phyloP scores from a whole-genome alignment of 2,888 invertebrate species.

The Pterostichus madidus region DNA sequence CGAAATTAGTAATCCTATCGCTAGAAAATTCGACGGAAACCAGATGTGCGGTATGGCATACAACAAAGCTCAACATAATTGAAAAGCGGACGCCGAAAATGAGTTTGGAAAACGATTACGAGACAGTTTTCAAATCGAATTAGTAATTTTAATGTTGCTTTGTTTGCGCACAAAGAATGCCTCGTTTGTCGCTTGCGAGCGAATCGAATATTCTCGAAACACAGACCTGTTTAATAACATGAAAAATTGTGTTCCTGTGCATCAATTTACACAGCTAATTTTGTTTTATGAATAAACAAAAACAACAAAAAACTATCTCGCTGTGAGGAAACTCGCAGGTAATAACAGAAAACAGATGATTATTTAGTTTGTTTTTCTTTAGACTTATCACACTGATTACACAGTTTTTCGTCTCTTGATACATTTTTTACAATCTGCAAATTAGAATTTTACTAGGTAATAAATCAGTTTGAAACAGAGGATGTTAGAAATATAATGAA shows the following conservation, averaged over 20 bases:
- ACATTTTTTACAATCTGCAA: background rate
- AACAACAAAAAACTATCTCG: background rate
- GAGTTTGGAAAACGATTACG: constrained; percentile 50
- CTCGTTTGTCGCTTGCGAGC: constrained; percentile 1
- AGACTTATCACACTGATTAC: background rate
- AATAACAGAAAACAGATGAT: background rate
- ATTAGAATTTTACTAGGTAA: background rate
- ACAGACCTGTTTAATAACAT: constrained; percentile 47
- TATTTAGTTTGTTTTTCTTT: constrained; percentile 18
- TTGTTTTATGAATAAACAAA: constrained; percentile 29
- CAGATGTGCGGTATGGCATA: background rate
- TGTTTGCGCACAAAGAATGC: constrained; percentile 46
- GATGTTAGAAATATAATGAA: no score
- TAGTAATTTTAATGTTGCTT: constrained; percentile 52
- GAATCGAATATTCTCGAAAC: background rate
- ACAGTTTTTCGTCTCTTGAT: background rate
- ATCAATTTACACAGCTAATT: constrained; percentile 39
- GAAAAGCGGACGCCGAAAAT: constrained; percentile 47
- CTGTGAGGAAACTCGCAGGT: background rate
- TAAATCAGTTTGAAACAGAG: no score
- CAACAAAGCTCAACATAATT: constrained; percentile 38
- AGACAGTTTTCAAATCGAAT: constrained; percentile 55
- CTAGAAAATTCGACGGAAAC: constrained; percentile 12
- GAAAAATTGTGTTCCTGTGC: constrained; percentile 44
- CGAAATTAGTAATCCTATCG: background rate